phyloP scores from a whole-genome alignment of 2,797 vertebrate species.

The Eutrigla gurnardus region DNA sequence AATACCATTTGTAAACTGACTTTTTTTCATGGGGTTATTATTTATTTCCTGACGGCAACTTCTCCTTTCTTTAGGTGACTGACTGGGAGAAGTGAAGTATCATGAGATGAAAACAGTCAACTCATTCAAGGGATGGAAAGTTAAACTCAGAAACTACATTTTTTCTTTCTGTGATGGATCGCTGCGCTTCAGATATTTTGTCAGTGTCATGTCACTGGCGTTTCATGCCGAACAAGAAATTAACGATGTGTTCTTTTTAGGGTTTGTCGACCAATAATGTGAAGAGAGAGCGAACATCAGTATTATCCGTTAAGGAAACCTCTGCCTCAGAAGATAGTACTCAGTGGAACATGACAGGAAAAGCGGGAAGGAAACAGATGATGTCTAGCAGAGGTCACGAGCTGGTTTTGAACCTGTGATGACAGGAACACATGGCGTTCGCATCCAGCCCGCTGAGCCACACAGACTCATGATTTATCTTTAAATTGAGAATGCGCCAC shows the following conservation, averaged over 20 bases:
- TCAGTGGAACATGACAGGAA: slow-evolving; percentile 67
- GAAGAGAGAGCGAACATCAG: slow-evolving; percentile 18
- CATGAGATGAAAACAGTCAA: slow-evolving; percentile 21
- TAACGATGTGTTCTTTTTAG: slow-evolving; percentile 34
- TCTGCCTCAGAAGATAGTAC: slow-evolving; percentile 56
- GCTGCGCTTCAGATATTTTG: slow-evolving; percentile 25
- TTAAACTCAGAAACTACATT: slow-evolving; percentile 16
- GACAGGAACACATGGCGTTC: slow-evolving; percentile 75
- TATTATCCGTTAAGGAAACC: slow-evolving; percentile 54
- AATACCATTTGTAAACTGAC: slow-evolving; percentile 24
- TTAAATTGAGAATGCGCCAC: slow-evolving; percentile 63
- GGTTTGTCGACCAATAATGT: slow-evolving; percentile 16
- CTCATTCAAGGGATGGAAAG: slow-evolving; percentile 20
- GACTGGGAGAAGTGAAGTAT: background rate
- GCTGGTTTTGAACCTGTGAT: slow-evolving; percentile 74
- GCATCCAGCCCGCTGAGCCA: slow-evolving; percentile 49
- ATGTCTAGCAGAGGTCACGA: slow-evolving; percentile 66
- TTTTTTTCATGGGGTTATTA: slow-evolving; percentile 30
- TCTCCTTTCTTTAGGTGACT: slow-evolving; percentile 21
- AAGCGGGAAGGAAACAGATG: slow-evolving; percentile 70
- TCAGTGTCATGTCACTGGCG: slow-evolving; percentile 19
- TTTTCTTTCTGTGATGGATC: slow-evolving; percentile 32
- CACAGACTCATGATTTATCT: slow-evolving; percentile 69
- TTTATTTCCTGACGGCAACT: background rate
- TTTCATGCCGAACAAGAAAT: slow-evolving; percentile 30